phyloP scores from a whole-genome alignment of 2,113 vertebrate species.

The Panthera tigris region DNA sequence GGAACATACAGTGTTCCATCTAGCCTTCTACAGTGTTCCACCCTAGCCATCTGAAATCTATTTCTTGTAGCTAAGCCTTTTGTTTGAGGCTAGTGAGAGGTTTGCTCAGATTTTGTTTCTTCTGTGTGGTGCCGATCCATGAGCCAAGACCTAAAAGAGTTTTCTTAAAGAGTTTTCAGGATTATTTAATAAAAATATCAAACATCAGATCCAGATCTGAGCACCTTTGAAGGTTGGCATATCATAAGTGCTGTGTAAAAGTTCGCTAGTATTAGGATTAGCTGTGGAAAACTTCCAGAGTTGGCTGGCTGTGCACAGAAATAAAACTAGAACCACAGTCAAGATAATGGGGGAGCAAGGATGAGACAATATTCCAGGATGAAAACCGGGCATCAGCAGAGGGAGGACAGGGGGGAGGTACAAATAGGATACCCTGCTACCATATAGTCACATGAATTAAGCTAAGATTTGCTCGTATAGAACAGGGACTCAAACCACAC shows the following conservation, averaged over 20 bases:
- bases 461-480: not conserved
- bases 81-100: not conserved
- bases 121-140: not conserved
- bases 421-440: not conserved
- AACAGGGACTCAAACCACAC: fast-evolving
- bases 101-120: not conserved
- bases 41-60: not conserved
- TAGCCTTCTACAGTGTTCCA: too few relatives aligned
- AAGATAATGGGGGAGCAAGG: not conserved
- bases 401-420: not conserved
- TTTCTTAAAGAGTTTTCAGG: not conserved
- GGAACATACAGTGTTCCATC: not conserved
- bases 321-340: not conserved
- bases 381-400: not conserved
- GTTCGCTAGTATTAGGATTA: not conserved
- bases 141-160: not conserved
- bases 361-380: not conserved
- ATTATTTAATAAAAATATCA: not conserved
- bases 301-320: not conserved
- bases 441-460: not conserved
- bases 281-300: not conserved
- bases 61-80: not conserved
- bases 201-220: not conserved
- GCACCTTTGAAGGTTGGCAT: not conserved
- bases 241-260: not conserved